A percentile compares a stretch with the other conserved stretches of the same genome.
phyloP scores from a whole-genome alignment of 1,140 invertebrate genomes.

The Drosophila tani region DNA sequence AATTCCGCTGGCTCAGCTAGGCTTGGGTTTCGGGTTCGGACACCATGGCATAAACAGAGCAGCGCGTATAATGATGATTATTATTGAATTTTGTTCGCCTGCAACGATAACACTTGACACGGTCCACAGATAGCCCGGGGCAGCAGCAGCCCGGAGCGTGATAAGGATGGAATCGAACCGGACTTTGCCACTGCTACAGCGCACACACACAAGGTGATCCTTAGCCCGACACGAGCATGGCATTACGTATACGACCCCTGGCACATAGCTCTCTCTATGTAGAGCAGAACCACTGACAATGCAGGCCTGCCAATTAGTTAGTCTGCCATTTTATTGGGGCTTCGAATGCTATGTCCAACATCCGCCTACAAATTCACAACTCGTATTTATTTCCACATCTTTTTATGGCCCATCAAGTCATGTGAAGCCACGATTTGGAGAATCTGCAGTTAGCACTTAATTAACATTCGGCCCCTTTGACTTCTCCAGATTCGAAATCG shows the following conservation, averaged over 20 bases:
- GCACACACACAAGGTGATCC: conserved; percentile 11
- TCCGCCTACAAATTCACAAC: conserved; percentile 53
- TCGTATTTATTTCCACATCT: conserved; percentile 25
- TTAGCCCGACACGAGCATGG: neutral
- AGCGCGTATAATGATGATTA: conserved; percentile 27
- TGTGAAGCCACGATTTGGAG: conserved; percentile 54
- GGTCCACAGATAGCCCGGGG: conserved; percentile 43
- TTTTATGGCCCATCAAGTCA: conserved; percentile 66
- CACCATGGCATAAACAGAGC: conserved; percentile 8
- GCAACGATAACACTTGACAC: conserved; percentile 69
- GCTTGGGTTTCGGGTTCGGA: neutral
- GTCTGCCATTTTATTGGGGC: conserved; percentile 47
- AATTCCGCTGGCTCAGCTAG: conserved; percentile 49
- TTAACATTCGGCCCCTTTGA: conserved; percentile 60
- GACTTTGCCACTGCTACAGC: conserved; percentile 30
- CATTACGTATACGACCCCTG: conserved; percentile 20
- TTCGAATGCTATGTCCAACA: conserved; percentile 16
- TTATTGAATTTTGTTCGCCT: conserved; percentile 39
- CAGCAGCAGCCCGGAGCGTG: conserved; percentile 24
- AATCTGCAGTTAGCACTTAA: conserved; percentile 65
- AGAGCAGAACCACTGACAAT: conserved; percentile 39
- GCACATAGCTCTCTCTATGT: conserved; percentile 21
- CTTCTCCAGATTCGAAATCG: conserved; percentile 26
- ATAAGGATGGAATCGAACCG: conserved; percentile 28
- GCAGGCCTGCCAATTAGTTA: neutral